Conservation (phyloP, 2,113 vertebrate species). For the Verasper variegatus region DNA sequence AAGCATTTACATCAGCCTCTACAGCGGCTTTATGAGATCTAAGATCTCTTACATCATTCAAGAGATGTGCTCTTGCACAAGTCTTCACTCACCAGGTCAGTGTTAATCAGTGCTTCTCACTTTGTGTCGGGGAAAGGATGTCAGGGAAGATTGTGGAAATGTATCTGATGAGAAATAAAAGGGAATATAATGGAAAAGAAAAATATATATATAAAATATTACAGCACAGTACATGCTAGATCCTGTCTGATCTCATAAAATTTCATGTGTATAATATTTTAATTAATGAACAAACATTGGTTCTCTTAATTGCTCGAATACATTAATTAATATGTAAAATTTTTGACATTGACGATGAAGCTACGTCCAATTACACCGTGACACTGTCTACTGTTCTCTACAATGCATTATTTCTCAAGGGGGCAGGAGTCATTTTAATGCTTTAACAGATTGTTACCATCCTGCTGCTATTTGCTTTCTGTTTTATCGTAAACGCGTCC, state of each 20-base stretch:
- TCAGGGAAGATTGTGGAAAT: not conserved
- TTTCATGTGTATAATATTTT: not conserved
- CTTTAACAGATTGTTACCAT: not conserved
- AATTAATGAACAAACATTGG: not conserved
- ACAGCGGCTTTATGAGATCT: conserved; percentile 70
- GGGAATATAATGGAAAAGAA: no score
- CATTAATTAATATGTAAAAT: not conserved
- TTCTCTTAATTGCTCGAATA: not conserved
- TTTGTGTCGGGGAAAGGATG: conserved; percentile 72
- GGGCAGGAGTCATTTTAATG: not conserved
- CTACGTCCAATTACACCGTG: not conserved
- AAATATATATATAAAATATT: no score
- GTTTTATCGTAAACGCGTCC: not conserved
- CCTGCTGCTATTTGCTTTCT: conserved; percentile 3
- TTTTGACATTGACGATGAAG: not conserved
- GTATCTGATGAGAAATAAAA: not conserved
- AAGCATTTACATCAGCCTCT: conserved; percentile 79
- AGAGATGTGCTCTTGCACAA: conserved; percentile 43
- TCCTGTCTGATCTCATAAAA: not conserved
- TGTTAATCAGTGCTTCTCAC: conserved; percentile 22
- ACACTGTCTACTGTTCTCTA: not conserved
- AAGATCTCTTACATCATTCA: conserved; percentile 78
- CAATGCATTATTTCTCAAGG: not conserved
- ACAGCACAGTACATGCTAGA: not conserved
- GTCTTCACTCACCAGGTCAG: conserved; percentile 45